Evolutionary conservation across 2,113 vertebrate species (phyloP), one percentile per base, ranked within the genome.

Genomic region (Chrysemys picta): DNA sequence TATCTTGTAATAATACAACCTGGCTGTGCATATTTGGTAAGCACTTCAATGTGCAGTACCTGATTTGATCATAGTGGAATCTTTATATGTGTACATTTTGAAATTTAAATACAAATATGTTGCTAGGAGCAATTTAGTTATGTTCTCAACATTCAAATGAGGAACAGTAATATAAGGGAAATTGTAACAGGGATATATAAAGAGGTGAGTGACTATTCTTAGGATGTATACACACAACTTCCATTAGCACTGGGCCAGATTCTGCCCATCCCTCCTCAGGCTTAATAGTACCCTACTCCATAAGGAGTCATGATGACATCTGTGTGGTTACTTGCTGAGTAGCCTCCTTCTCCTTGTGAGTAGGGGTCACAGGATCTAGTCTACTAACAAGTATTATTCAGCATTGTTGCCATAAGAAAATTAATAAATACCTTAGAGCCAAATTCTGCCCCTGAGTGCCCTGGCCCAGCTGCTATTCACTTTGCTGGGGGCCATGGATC

Each of bases 161-260:
- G 57, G 31, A 84, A 6, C 27, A n/a, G 4, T 52, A 56, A 10
- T n/a, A 25, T 38, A 53, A 54, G 50, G 22, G 24, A 54, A 38
- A 25, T 9, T n/a, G 16, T 38, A 38, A 81, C 10, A 17, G 21
- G 57, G 6, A 62, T 84, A 49, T 25, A 16, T 83, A 65, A 10
- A 45, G 1, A 88, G 47, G 76, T 52, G 1, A 0, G 0, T 72
- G 53, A 35, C 0, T 72, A 19, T 72, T 38, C 19, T 38, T 38
- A 72, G 65, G 65, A 72, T 72, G 16, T 38, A n/a, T 38, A 72
- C 17, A 72, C 17, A 21, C 19, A 38, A 38, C 9, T 72, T 17
- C n/a, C 19, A 2, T 72, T 72, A 38, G 65, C 35, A 38, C n/a
- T 19, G 19, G 35, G 65, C 65, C 65, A 72, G n/a, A n/a, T 72